A percentile compares a stretch with the other conserved stretches of the same genome.
Conservation (phyloP, 2,113 vertebrate species). For the Typhlomys cinereus region DNA sequence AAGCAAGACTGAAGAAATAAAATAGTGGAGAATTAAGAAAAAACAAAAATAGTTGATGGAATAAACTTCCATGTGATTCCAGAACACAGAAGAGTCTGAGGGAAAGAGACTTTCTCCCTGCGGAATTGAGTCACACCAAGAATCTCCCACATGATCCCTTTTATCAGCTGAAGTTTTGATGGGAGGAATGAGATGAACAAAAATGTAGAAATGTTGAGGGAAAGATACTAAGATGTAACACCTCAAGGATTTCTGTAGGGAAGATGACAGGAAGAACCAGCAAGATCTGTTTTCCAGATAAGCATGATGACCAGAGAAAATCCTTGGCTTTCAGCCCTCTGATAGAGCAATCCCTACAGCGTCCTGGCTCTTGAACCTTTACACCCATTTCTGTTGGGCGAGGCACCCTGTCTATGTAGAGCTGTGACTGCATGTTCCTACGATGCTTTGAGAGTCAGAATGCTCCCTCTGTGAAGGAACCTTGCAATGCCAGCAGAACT, state of each 20-base stretch:
- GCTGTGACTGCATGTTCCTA: background rate
- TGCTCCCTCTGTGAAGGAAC: background rate
- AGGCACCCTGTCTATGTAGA: background rate
- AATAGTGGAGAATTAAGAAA: background rate
- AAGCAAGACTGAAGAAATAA: background rate
- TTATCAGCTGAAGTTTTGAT: background rate
- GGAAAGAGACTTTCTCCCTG: background rate
- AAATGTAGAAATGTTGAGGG: background rate
- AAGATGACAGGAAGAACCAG: background rate
- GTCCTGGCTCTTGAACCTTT: background rate
- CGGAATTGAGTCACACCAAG: background rate
- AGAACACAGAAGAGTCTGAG: rapidly evolving
- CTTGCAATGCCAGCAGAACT: background rate
- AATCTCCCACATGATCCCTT: background rate
- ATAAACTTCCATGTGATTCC: background rate
- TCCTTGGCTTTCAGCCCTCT: background rate
- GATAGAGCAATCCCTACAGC: background rate
- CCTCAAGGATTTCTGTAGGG: background rate
- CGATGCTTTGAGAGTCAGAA: background rate
- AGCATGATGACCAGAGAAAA: background rate
- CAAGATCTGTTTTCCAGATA: background rate
- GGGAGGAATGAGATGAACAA: background rate
- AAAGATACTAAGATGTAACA: background rate
- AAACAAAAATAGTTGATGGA: background rate
- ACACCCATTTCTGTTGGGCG: background rate